These are phyloP conservation scores for Holotrichia oblita DNA, from an alignment of 1,140 invertebrate genomes.

Conservation along the genomic window DNA sequence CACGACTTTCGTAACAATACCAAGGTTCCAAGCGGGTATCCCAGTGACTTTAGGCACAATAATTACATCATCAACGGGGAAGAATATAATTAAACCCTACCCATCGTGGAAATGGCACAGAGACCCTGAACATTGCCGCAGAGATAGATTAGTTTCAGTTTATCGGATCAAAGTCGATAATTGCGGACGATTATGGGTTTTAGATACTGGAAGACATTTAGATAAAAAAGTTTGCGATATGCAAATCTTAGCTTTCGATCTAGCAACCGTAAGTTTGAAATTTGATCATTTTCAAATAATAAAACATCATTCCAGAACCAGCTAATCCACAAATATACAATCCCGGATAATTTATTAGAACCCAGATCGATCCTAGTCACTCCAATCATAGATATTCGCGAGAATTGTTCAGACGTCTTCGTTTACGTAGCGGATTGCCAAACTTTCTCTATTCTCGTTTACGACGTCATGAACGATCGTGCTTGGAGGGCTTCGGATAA, in stretches of 20 bases:
- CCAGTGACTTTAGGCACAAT: constrained; percentile 75
- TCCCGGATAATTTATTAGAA: constrained; percentile 62
- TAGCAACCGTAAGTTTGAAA: constrained; percentile 60
- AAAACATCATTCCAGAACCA: constrained; percentile 57
- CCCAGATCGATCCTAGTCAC: constrained; percentile 63
- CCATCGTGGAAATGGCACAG: constrained; percentile 65
- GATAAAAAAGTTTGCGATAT: constrained; percentile 66
- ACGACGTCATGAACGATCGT: constrained; percentile 66
- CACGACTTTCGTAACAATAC: constrained; percentile 72
- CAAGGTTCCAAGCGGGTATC: constrained; percentile 76
- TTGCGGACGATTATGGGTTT: constrained; percentile 72
- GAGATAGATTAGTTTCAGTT: constrained; percentile 64
- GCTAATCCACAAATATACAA: constrained; percentile 66
- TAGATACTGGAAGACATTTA: constrained; percentile 70
- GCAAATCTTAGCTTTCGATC: constrained; percentile 71
- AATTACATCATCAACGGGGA: constrained; percentile 53
- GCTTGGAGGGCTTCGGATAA: too few relatives aligned
- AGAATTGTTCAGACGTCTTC: constrained; percentile 70
- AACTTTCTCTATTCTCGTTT: constrained; percentile 73
- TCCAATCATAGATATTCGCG: constrained; percentile 69
- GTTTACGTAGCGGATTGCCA: constrained; percentile 81
- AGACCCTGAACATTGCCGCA: constrained; percentile 54
- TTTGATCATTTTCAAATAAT: background rate
- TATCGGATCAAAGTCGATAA: constrained; percentile 69
- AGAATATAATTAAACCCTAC: constrained; percentile 64